phyloP scores from a whole-genome alignment of 2,888 invertebrate species.

The Metellina segmentata region DNA sequence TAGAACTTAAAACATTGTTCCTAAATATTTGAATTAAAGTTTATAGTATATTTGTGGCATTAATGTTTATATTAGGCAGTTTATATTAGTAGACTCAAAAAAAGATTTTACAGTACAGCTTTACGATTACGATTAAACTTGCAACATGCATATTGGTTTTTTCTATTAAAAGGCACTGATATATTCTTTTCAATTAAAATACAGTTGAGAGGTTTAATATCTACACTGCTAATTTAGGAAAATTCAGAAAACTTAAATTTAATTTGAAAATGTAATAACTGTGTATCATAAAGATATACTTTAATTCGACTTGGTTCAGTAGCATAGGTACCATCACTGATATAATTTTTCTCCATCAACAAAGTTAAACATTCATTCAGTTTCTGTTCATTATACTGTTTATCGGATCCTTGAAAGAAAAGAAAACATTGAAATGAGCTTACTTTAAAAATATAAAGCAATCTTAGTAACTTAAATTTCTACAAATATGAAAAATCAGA shows the following conservation, averaged over 20 bases:
- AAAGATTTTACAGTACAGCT: too few species aligned
- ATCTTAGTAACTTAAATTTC: not conserved
- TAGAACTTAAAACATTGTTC: not conserved
- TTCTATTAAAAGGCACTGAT: not conserved
- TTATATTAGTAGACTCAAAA: too few species aligned
- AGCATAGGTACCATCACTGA: constrained; percentile 91
- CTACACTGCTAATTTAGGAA: not conserved
- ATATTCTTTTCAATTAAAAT: not conserved
- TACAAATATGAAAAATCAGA: too few species aligned
- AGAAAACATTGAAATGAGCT: not conserved
- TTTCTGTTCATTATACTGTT: constrained; percentile 92
- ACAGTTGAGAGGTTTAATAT: not conserved
- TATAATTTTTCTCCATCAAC: constrained; percentile 87
- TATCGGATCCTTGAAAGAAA: constrained; percentile 86
- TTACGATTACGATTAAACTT: too few species aligned
- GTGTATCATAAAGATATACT: constrained; percentile 82
- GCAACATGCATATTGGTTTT: not conserved
- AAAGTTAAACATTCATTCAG: constrained; percentile 88
- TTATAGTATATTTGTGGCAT: too few species aligned
- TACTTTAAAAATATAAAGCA: not conserved
- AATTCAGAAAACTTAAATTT: not conserved
- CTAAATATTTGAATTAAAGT: not conserved
- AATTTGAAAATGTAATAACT: not conserved
- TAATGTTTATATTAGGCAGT: too few species aligned
- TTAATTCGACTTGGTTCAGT: constrained; percentile 91